Evolutionary conservation across 2,888 invertebrate species (phyloP).

Genomic region (Hipparchia sbordonii): DNA sequence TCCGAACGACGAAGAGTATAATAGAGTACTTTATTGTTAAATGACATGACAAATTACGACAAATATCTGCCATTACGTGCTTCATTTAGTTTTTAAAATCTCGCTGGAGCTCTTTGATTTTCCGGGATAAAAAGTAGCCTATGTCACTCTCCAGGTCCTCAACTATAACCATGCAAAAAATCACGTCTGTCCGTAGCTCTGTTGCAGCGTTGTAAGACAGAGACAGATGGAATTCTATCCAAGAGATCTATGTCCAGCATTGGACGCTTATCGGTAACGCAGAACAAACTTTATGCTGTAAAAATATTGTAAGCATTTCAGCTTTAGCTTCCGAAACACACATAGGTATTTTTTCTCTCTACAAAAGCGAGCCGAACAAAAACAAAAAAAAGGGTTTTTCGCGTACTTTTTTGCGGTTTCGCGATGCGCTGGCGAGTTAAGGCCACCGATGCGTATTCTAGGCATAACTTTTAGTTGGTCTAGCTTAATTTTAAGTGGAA

Average conservation of each 20-base stretch:
- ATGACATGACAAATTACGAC: no score
- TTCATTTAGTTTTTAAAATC: no score
- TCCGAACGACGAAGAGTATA: no score
- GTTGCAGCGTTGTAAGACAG: neutral
- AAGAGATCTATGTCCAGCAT: no score
- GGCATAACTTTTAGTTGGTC: constrained; percentile 33
- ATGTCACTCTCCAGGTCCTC: no score
- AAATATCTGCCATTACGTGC: no score
- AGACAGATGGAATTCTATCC: neutral
- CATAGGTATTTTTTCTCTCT: neutral
- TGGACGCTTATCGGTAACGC: no score
- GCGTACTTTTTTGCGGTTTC: constrained; percentile 25
- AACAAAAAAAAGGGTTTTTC: constrained; percentile 3
- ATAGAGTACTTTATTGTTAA: no score
- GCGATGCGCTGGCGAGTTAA: constrained; percentile 14
- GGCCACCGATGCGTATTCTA: constrained; percentile 31
- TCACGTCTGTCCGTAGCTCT: no score
- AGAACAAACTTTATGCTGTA: neutral
- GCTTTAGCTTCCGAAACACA: neutral
- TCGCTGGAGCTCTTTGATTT: no score
- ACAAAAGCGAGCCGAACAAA: neutral
- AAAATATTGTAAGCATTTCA: neutral
- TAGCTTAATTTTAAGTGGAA: constrained; percentile 31
- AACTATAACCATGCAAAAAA: no score
- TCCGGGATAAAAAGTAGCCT: no score